A percentile compares a stretch with the other conserved stretches of the same genome.
Evolutionary conservation across 2,113 vertebrate genomes (phyloP).

Genomic region (Pterocles gutturalis): DNA sequence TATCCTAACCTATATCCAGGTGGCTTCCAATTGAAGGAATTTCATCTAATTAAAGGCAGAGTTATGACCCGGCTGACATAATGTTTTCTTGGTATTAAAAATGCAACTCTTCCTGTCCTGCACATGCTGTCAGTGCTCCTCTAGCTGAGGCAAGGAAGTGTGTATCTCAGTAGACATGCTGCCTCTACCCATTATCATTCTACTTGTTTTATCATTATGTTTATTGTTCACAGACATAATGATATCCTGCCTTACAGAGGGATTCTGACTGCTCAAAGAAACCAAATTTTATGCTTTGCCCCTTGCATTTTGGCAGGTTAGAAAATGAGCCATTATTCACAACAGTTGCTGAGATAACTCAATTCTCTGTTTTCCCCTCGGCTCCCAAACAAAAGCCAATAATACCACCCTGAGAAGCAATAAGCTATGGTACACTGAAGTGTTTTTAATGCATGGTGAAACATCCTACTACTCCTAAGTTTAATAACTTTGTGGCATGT

Average conservation of each 20-base stretch:
- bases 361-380: not conserved
- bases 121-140: not conserved
- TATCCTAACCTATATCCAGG: not conserved
- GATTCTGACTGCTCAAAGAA: not conserved
- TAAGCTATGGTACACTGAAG: not conserved
- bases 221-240: not conserved
- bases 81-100: not conserved
- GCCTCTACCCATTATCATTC: not conserved
- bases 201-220: not conserved
- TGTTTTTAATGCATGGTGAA: not conserved
- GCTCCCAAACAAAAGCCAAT: not conserved
- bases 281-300: not conserved
- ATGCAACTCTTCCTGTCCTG: not conserved
- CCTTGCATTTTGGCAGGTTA: not conserved
- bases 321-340: not conserved
- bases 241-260: not conserved
- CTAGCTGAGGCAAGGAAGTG: not conserved
- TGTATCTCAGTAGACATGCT: not conserved
- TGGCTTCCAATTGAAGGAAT: not conserved
- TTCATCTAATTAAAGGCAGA: slow-evolving; percentile 35
- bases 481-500: not conserved
- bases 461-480: not conserved
- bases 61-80: not conserved
- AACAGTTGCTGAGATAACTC: not conserved
- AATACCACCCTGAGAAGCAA: not conserved